These are phyloP conservation scores for Noctua janthe DNA, from an alignment of 2,888 invertebrate genomes.

Conservation along the genomic window DNA sequence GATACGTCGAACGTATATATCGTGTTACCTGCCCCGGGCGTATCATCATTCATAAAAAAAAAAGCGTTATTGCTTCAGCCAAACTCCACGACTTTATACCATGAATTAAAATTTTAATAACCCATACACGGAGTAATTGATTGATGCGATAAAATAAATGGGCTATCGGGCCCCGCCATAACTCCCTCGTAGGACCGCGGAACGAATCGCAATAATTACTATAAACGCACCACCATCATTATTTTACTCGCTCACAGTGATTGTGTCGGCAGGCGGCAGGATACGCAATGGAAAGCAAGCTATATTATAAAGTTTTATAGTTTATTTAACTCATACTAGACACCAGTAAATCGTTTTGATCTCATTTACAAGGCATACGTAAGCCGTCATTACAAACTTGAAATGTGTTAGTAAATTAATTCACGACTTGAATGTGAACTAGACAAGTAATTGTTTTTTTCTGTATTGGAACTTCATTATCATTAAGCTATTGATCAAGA, in stretches of 20 bases:
- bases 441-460: conserved; percentile 59
- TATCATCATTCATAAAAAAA: conserved; percentile 83
- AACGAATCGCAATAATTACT: conserved; percentile 82
- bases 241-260: conserved; percentile 65
- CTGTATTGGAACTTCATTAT: conserved; percentile 69
- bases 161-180: conserved; percentile 72
- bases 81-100: conserved; percentile 74
- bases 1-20: conserved; percentile 81
- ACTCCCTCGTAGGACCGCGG: conserved; percentile 72
- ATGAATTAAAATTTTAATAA: conserved; percentile 84
- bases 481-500: conserved; percentile 77
- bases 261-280: conserved; percentile 38
- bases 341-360: conserved; percentile 33
- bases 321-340: conserved; percentile 19
- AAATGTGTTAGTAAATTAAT: conserved; percentile 40
- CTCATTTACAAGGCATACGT: conserved; percentile 23
- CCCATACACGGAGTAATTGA: conserved; percentile 83
- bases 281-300: conserved; percentile 30
- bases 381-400: conserved; percentile 33
- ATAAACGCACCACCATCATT: conserved; percentile 73
- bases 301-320: conserved; percentile 11
- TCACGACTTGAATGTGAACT: conserved; percentile 41
- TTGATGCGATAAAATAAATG: conserved; percentile 86
- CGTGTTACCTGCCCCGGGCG: conserved; percentile 82
- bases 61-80: conserved; percentile 81